These are phyloP conservation scores for Tetrao urogallus DNA, from an alignment of 2,113 vertebrate genomes.

Conservation along the genomic window DNA sequence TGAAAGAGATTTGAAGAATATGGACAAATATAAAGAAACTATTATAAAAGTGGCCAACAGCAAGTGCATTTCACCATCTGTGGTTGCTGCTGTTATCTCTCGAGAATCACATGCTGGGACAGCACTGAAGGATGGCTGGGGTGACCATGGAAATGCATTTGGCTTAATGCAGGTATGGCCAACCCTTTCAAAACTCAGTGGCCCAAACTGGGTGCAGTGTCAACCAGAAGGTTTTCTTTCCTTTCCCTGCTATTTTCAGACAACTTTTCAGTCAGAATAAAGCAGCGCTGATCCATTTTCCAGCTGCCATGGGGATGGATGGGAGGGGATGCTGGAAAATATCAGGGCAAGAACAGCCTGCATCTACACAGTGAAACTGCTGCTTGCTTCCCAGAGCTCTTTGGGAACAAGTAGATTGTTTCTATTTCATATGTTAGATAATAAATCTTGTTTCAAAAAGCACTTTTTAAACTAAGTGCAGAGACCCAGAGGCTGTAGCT, in stretches of 20 bases:
- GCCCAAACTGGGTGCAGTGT: neutral
- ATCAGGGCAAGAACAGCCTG: neutral
- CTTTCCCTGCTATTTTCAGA: neutral
- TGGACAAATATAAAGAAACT: conserved; percentile 61
- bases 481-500: neutral
- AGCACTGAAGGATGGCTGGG: conserved; percentile 52
- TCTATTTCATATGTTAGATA: neutral
- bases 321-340: rapidly evolving
- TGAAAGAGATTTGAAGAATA: conserved; percentile 66
- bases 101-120: conserved; percentile 76
- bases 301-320: neutral
- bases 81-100: conserved; percentile 78
- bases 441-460: neutral
- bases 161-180: conserved; percentile 79
- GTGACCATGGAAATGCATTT: conserved; percentile 72
- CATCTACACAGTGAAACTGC: neutral
- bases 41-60: conserved; percentile 66
- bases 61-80: conserved; percentile 68
- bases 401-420: neutral
- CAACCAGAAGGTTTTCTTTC: neutral
- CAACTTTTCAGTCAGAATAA: neutral
- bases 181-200: neutral
- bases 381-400: neutral
- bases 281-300: rapidly evolving
- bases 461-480: neutral